Base-by-base conservation (phyloP, 2,888 invertebrate species). In the Apodemia hepburni region DNA sequence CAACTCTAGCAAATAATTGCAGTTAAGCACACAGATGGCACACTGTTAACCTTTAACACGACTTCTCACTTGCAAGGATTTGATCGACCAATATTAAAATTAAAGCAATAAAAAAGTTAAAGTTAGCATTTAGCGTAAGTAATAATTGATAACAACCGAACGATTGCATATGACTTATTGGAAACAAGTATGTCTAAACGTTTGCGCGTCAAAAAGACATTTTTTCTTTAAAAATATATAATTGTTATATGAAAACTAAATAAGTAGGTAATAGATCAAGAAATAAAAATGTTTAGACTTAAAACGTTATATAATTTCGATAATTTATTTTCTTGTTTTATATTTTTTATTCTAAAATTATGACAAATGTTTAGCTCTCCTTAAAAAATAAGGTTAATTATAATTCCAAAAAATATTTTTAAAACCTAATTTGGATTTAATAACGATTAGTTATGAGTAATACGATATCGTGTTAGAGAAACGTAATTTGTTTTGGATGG, bases 191-290 rank as follows among this genome's bases (percentile, higher is more conserved):
- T 64, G 70, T 71, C 69, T 69, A 71, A 79, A 76, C 81, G 80
- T 82, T 79, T 81, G 78, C 78, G 77, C 80, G 85, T 83, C 87
- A 86, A 88, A 49, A 87, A 87, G 87, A 87, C 85, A 87, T 81
- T 77, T 72, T 33, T 75, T 69, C 73, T 69, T 69, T 73, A 67
- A 70, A 71, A 70, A 67, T 69, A 66, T 68, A 69, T 69, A 70
- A 68, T 49, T 17, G 49, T 49, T 49, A 49, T 49, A 18, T n/a
- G 49, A 49, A 49, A 49, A 49, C 17, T 71, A 73, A 72, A 66
- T 65, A 65, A 64, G 61, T 65, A 66, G 61, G 38, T 57, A 61
- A 45, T 58, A 61, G 64, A 64, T 63, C 54, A 58, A 62, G 65
- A 65, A 66, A 61, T 62, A 60, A 66, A 68, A 66, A 65, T 42